Evolutionary conservation across 2,113 vertebrate genomes (phyloP).

Genomic region (Ageneiosus marmoratus): DNA sequence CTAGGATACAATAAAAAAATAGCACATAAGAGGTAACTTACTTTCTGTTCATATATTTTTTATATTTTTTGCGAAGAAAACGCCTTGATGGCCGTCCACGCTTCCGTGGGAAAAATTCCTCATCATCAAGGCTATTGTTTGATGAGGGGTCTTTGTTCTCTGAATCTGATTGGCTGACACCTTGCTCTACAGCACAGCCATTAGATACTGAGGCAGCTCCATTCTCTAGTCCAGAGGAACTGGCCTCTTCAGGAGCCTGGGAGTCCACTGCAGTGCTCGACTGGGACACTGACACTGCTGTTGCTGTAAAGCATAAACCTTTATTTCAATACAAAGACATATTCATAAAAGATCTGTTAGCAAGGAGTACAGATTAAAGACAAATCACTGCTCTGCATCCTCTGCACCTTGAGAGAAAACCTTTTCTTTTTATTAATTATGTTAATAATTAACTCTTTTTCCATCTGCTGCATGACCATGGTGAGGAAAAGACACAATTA

Average conservation of each 20-base stretch:
- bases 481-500: neutral
- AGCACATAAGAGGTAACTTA: constrained; percentile 59
- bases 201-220: constrained; percentile 32
- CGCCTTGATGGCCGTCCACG: constrained; percentile 87
- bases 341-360: neutral
- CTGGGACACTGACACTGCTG: constrained; percentile 70
- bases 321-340: neutral
- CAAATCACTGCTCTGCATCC: neutral
- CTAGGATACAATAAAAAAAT: neutral
- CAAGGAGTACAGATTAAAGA: neutral
- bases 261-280: constrained; percentile 62
- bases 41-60: constrained; percentile 84
- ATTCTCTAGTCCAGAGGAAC: constrained; percentile 76
- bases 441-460: neutral
- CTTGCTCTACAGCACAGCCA: constrained; percentile 68
- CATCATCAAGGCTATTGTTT: constrained; percentile 71
- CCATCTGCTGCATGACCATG: neutral
- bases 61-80: constrained; percentile 93
- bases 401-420: neutral
- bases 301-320: constrained; percentile 41
- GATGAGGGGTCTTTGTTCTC: constrained; percentile 87
- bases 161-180: constrained; percentile 82
- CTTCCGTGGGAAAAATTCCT: constrained; percentile 72
- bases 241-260: constrained; percentile 76
- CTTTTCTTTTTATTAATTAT: neutral